Base-by-base conservation (phyloP, 2,888 invertebrate genomes). In the Oxyscelio sp. region DNA sequence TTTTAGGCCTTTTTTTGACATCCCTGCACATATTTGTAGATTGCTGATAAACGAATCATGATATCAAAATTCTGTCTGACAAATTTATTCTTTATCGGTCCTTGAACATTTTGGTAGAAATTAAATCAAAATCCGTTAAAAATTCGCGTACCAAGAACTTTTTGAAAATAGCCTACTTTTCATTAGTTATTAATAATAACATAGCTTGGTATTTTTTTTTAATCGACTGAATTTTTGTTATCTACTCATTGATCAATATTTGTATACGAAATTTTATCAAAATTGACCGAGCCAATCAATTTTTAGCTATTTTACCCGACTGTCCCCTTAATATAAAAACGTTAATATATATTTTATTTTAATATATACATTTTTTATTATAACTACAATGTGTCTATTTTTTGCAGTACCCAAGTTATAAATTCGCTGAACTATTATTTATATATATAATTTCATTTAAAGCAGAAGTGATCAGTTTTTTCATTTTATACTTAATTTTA, bases 121-220 rank as follows among this genome's bases (percentile, higher is more conserved):
- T 58, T 38, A 58, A 15, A 58, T 58, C 58, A 58, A 58, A 58
- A 58, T 58, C 40, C 58, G 38, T 31, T 38, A 38, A 58, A 52
- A 21, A 58, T 58, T 21, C 31, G 34, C n/a, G 38, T 58, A 45
- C 45, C 15, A 6, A 45, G 4, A 45, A 17, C 45, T 45, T 45
- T 45, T 45, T 45, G 19, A 45, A 45, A 45, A 45, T 45, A 45
- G 45, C 17, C 45, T 45, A 45, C 45, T 45, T 45, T 45, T 45
- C 45, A 45, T 45, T 45, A 11, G 15, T 45, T 15, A 19, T 19
- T 45, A 34, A 34, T 34, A 34, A 34, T 45, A 15, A 45, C 45
- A 45, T 45, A 17, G 45, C 45, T 45, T 45, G 45, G 11, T 45
- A 45, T 45, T 45, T 45, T 45, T 15, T 45, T 45, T 45, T 45